Conservation (phyloP, 2,113 vertebrate genomes). For the Apteryx owenii region DNA sequence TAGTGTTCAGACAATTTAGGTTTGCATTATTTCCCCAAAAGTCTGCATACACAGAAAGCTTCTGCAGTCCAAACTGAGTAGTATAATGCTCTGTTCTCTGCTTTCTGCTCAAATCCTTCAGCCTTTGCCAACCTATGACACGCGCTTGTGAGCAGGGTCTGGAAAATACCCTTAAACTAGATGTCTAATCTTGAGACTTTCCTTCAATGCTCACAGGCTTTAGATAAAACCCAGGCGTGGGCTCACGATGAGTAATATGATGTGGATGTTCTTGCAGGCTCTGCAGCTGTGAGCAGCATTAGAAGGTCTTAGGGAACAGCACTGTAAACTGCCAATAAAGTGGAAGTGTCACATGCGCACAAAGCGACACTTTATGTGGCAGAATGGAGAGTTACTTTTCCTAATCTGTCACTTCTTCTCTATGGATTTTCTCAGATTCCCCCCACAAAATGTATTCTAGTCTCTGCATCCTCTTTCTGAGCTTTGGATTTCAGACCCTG, state of each 20-base stretch:
- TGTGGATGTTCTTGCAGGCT: background rate
- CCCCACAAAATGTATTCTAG: rapidly evolving
- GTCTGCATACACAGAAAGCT: background rate
- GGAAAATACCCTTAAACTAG: background rate
- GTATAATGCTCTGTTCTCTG: background rate
- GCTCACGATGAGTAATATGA: background rate
- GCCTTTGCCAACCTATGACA: background rate
- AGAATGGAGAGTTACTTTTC: background rate
- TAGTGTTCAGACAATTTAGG: background rate
- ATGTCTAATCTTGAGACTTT: background rate
- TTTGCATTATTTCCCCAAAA: background rate
- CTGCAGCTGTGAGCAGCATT: background rate
- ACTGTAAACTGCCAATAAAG: background rate
- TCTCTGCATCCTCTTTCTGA: background rate
- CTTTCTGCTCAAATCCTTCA: background rate
- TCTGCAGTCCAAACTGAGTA: background rate
- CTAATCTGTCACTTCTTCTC: background rate
- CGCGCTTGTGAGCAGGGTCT: background rate
- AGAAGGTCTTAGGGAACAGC: conserved; percentile 13
- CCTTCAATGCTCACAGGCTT: background rate
- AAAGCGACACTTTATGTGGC: background rate
- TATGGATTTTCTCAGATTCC: background rate
- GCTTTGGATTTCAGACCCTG: background rate
- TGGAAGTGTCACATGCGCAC: background rate
- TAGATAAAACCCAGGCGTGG: background rate